Conservation (phyloP, 2,113 vertebrate species). For the Noctilio leporinus region DNA sequence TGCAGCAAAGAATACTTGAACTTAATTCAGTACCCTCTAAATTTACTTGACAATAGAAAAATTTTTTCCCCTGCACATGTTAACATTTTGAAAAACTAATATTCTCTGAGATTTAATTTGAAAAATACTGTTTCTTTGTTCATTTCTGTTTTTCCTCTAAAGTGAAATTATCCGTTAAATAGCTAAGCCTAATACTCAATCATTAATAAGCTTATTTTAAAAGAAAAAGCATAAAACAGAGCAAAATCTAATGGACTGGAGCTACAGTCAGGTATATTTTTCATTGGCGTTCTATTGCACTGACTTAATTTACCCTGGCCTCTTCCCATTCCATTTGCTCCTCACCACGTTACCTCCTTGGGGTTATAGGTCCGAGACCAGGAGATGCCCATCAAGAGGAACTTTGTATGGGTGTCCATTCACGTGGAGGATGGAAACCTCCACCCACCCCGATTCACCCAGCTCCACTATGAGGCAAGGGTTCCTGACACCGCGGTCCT, state of each 20-base stretch:
- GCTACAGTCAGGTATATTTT: neutral
- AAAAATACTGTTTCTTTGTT: neutral
- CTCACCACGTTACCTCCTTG: neutral
- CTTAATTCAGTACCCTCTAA: neutral
- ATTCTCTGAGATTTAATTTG: neutral
- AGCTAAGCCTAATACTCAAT: neutral
- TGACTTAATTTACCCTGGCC: neutral
- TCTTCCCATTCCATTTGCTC: neutral
- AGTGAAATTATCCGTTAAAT: neutral
- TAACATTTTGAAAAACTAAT: neutral
- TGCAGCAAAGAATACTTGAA: neutral
- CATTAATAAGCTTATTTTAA: neutral
- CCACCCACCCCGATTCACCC: slow-evolving; percentile 88
- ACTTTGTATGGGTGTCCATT: slow-evolving; percentile 88
- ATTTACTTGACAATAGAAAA: neutral
- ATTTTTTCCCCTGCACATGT: neutral
- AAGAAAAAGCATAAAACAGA: neutral
- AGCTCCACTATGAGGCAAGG: slow-evolving; percentile 82
- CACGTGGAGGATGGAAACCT: slow-evolving; percentile 89
- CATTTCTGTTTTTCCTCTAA: neutral
- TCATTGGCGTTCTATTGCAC: neutral
- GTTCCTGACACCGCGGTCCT: slow-evolving; percentile 78
- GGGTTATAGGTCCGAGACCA: slow-evolving; percentile 90
- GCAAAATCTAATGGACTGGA: neutral
- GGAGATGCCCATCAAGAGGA: slow-evolving; percentile 93